Percentiles rank a stretch among this genome's conserved stretches.
phyloP scores from a whole-genome alignment of 2,797 vertebrate species.

The Cyclopterus lumpus region DNA sequence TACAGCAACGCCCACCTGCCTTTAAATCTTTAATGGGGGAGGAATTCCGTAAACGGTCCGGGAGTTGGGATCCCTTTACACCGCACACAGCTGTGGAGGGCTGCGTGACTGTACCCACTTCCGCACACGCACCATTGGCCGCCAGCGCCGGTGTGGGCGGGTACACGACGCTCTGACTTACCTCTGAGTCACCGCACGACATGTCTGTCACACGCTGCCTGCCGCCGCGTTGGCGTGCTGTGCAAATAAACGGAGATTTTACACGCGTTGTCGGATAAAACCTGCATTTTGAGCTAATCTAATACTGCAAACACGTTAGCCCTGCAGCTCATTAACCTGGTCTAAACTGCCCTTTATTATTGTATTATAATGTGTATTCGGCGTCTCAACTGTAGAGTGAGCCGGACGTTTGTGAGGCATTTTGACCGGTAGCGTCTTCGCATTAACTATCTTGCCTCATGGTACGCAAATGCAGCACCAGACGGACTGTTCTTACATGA shows the following conservation, averaged over 20 bases:
- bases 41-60: constrained; percentile 5
- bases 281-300: neutral
- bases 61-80: constrained; percentile 44
- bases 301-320: neutral
- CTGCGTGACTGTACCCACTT: constrained; percentile 49
- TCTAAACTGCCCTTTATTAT: neutral
- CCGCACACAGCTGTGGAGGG: constrained; percentile 20
- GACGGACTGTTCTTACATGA: constrained; percentile 44
- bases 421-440: fast-evolving
- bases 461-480: constrained; percentile 42
- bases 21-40: neutral
- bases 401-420: neutral
- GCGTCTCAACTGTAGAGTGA: neutral
- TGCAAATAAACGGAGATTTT: neutral
- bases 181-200: constrained; percentile 70
- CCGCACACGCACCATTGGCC: constrained; percentile 56
- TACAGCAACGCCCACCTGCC: neutral
- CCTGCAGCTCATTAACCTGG: neutral
- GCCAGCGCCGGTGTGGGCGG: constrained; percentile 64
- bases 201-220: constrained; percentile 59
- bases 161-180: constrained; percentile 69
- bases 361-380: neutral
- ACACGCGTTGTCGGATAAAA: neutral
- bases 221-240: constrained; percentile 26
- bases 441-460: neutral